Conservation (phyloP, 1,140 invertebrate genomes). For the Aradophagus sp. region DNA sequence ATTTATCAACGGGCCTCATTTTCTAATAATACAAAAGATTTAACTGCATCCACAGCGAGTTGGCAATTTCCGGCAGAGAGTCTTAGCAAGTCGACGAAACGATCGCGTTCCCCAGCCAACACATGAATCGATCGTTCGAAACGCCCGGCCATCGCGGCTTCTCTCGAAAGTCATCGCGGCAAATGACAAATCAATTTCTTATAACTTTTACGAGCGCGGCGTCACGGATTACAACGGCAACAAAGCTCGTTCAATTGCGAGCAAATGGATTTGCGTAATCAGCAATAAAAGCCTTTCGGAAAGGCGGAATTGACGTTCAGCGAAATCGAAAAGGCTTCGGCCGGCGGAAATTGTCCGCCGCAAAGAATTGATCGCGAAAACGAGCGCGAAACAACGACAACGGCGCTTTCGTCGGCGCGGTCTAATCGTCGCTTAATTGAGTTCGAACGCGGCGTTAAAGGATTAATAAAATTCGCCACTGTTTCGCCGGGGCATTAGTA, state of each 20-base stretch:
- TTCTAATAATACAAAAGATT: too few species aligned
- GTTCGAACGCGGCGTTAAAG: constrained; percentile 14
- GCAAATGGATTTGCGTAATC: constrained; percentile 16
- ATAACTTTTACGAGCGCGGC: constrained; percentile 14
- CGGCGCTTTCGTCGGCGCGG: neutral
- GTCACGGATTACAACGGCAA: constrained; percentile 13
- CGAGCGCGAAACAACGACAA: neutral
- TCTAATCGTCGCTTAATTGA: constrained; percentile 7
- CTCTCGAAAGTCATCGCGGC: constrained; percentile 25
- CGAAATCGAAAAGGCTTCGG: constrained; percentile 7
- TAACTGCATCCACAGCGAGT: too few species aligned
- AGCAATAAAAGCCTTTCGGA: constrained; percentile 6
- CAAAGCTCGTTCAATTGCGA: constrained; percentile 6
- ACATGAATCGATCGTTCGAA: constrained; percentile 15
- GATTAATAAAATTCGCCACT: constrained; percentile 33
- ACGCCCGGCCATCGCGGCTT: constrained; percentile 7
- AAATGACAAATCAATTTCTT: constrained; percentile 41
- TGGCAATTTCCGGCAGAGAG: constrained; percentile 14
- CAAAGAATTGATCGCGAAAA: neutral
- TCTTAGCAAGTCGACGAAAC: constrained; percentile 32
- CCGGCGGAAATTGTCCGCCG: too few species aligned
- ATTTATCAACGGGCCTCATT: too few species aligned
- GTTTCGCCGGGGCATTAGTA: constrained; percentile 38
- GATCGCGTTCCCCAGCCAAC: constrained; percentile 26
- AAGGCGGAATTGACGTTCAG: constrained; percentile 14